Percentiles rank a stretch among this genome's conserved stretches.
Conservation (phyloP, 1,140 invertebrate species). For the Drosophila leontia region DNA sequence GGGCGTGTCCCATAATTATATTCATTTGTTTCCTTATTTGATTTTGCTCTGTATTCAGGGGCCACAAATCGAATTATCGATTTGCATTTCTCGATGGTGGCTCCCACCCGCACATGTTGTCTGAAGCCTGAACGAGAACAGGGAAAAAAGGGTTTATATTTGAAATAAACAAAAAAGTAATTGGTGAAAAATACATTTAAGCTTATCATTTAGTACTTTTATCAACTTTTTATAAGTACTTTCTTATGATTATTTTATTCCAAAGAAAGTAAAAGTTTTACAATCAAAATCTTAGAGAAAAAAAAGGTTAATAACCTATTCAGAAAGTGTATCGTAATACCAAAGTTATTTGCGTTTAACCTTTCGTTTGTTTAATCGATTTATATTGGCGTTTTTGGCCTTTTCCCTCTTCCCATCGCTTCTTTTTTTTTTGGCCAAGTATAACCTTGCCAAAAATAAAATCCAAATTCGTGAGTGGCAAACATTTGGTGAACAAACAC, state of each 20-base stretch:
- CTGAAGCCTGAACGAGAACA: neutral
- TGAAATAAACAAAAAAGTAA: neutral
- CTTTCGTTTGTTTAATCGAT: conserved; percentile 82
- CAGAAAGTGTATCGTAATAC: conserved; percentile 25
- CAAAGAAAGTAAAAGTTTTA: conserved; percentile 60
- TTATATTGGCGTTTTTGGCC: conserved; percentile 40
- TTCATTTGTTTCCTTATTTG: conserved; percentile 47
- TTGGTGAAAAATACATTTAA: neutral
- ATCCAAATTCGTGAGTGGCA: conserved; percentile 46
- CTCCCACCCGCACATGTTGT: neutral
- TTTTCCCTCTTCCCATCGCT: conserved; percentile 3
- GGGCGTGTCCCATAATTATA: conserved; percentile 40
- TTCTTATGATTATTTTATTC: neutral
- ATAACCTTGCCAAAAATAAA: conserved; percentile 79
- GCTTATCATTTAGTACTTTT: too few relatives aligned
- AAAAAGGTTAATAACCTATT: conserved; percentile 74
- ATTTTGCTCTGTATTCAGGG: conserved; percentile 23
- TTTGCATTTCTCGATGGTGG: conserved; percentile 9
- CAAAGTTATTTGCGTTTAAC: conserved; percentile 59
- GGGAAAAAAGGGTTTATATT: neutral
- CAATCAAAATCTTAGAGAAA: neutral
- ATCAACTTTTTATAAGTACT: neutral
- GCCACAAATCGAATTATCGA: conserved; percentile 48
- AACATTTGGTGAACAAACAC: conserved; percentile 63
- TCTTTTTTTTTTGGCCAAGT: conserved; percentile 19